These are phyloP conservation scores for Oreocharis arfaki DNA, from an alignment of 2,113 vertebrate species.

Conservation along the genomic window DNA sequence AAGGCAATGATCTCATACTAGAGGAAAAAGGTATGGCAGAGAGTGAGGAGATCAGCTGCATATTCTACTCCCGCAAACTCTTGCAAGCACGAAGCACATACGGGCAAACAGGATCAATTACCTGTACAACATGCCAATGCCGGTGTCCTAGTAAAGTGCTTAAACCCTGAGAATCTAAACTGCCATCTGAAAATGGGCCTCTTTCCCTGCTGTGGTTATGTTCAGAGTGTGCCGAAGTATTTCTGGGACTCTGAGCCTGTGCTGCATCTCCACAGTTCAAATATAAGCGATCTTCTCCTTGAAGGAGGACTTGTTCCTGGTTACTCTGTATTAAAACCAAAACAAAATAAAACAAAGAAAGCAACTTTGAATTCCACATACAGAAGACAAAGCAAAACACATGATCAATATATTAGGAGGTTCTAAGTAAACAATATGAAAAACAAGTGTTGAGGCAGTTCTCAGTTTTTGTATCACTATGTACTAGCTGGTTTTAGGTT, in stretches of 20 bases:
- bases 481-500: not conserved
- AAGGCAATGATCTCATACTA: not conserved
- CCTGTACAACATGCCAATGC: slow-evolving; percentile 98
- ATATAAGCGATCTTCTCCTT: slow-evolving; percentile 96
- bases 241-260: slow-evolving; percentile 78
- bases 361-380: not conserved
- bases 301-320: slow-evolving; percentile 96
- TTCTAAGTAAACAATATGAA: not conserved
- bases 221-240: slow-evolving; percentile 62
- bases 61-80: not conserved
- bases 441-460: not conserved
- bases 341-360: not conserved
- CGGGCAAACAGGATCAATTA: slow-evolving; percentile 25
- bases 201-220: slow-evolving; percentile 67
- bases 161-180: slow-evolving; percentile 90
- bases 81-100: not conserved
- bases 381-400: not conserved
- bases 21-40: not conserved
- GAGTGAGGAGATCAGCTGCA: not conserved
- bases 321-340: slow-evolving; percentile 80
- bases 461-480: not conserved
- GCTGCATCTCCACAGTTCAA: slow-evolving; percentile 92
- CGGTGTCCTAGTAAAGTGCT: slow-evolving; percentile 99
- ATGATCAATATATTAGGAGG: not conserved
- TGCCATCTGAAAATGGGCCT: slow-evolving; percentile 72